Percentiles rank a stretch among this genome's conserved stretches.
Conservation (phyloP, 1,140 invertebrate genomes). For the Drosophila pallidifrons region DNA sequence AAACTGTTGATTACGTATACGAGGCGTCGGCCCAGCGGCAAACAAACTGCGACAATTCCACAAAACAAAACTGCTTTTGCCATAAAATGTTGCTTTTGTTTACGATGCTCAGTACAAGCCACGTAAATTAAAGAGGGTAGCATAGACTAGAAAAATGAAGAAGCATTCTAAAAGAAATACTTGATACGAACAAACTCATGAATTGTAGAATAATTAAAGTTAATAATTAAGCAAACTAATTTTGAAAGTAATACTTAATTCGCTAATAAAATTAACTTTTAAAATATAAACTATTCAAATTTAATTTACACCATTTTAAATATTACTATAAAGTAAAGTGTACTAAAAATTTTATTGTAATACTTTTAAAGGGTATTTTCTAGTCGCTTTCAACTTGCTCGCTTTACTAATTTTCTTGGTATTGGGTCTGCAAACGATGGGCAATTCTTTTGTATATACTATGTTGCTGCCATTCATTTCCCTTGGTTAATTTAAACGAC, state of each 20-base stretch:
- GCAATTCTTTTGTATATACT: constrained; percentile 28
- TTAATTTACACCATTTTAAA: no score
- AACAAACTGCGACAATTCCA: constrained; percentile 18
- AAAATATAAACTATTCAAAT: no score
- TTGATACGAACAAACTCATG: no score
- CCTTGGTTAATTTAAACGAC: constrained; percentile 44
- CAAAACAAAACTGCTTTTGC: constrained; percentile 13
- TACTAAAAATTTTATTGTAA: no score
- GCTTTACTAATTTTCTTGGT: not conserved
- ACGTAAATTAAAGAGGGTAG: not conserved
- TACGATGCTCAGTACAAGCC: not conserved
- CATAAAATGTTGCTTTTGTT: constrained; percentile 13
- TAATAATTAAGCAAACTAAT: no score
- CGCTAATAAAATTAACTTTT: no score
- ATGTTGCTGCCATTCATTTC: constrained; percentile 26
- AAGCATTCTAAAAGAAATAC: not conserved
- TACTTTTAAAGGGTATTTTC: not conserved
- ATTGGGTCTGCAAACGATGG: constrained; percentile 29
- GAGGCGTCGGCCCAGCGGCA: constrained; percentile 18
- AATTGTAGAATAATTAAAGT: no score
- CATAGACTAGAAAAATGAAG: not conserved
- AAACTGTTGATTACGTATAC: constrained; percentile 48
- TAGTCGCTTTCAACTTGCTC: not conserved
- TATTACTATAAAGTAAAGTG: no score
- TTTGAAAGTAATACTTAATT: no score